Conservation (phyloP, 2,888 invertebrate species). For the Ametastegia equiseti region DNA sequence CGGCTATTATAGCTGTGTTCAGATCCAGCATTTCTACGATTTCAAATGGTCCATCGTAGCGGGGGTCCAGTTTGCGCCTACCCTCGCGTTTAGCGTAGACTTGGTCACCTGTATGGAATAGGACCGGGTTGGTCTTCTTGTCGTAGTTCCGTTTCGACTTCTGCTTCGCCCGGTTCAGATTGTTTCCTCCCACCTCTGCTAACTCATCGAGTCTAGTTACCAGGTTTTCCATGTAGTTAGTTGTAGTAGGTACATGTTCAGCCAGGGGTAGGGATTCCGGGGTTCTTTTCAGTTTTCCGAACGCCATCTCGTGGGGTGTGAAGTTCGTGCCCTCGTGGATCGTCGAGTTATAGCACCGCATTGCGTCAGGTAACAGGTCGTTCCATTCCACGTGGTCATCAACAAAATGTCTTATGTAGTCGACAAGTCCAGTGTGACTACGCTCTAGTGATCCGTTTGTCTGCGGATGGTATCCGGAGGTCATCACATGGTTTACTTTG, state of each 20-base stretch:
- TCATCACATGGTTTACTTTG: conserved; percentile 23
- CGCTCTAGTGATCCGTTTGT: background rate
- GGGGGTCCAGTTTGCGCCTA: background rate
- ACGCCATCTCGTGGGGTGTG: conserved; percentile 1
- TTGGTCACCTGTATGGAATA: background rate
- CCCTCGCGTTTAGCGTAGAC: background rate
- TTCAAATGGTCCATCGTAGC: background rate
- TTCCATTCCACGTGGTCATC: background rate
- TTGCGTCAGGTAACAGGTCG: background rate
- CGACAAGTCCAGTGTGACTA: background rate
- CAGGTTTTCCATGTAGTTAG: background rate
- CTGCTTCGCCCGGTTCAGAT: background rate
- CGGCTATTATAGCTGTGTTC: conserved; percentile 5
- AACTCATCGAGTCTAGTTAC: background rate
- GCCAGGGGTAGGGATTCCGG: background rate
- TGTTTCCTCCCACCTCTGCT: background rate
- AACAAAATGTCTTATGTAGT: background rate
- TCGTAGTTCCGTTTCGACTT: background rate
- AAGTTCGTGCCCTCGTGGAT: background rate
- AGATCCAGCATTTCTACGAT: background rate
- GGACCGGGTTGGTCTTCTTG: background rate
- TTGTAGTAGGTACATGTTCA: background rate
- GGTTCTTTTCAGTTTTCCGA: background rate
- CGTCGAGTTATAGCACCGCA: background rate
- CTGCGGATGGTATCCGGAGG: conserved; percentile 18